phyloP scores from a whole-genome alignment of 2,113 vertebrate genomes.

The Carollia perspicillata region DNA sequence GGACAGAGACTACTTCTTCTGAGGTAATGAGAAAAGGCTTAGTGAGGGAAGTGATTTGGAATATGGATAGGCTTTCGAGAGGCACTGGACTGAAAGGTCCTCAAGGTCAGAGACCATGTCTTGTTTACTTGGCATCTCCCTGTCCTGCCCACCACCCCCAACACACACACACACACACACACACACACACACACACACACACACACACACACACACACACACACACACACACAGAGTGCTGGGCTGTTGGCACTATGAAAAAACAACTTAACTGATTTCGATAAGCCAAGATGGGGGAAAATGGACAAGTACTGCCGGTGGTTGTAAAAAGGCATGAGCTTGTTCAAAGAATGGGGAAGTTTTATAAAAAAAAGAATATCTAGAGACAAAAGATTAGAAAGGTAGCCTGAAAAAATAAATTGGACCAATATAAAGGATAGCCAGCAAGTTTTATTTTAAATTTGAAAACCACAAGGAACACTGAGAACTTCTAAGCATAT shows the following conservation, averaged over 20 bases:
- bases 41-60: background rate
- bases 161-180: background rate
- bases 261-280: background rate
- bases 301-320: background rate
- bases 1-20: conserved; percentile 11
- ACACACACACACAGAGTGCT: background rate
- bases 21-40: conserved; percentile 45
- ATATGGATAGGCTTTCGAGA: conserved; percentile 19
- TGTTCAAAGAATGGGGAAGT: background rate
- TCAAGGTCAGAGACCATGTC: background rate
- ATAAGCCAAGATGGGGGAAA: background rate
- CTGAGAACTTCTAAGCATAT: background rate
- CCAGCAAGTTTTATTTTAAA: background rate
- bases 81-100: conserved; percentile 10
- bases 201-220: too few species aligned
- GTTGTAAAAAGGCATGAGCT: background rate
- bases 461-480: background rate
- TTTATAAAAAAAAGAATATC: background rate
- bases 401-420: background rate
- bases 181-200: background rate
- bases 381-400: background rate
- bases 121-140: background rate
- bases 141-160: background rate
- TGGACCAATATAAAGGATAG: background rate
- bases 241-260: background rate